Evolutionary conservation across 2,797 vertebrate genomes (phyloP).

Genomic region (Huso huso): DNA sequence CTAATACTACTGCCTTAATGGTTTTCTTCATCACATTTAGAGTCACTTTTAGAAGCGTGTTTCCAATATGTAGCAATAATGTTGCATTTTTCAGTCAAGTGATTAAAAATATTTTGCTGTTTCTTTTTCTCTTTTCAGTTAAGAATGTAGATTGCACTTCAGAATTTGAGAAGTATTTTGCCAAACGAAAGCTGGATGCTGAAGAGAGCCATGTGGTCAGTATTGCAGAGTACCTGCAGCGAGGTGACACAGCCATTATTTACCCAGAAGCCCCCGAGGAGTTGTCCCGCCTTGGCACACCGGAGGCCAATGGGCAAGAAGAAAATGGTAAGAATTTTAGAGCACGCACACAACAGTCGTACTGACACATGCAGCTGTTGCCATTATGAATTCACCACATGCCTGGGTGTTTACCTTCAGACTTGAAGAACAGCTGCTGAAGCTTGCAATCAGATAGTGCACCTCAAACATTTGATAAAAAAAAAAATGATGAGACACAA

Average conservation of each 20-base stretch:
- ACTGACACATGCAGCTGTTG: slow-evolving; percentile 90
- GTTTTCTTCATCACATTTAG: slow-evolving; percentile 51
- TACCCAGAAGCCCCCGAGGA: slow-evolving; percentile 98
- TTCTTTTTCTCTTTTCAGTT: slow-evolving; percentile 50
- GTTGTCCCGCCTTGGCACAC: slow-evolving; percentile 92
- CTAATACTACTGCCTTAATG: slow-evolving; percentile 49
- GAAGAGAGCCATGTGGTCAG: slow-evolving; percentile 87
- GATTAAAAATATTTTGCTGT: slow-evolving; percentile 37
- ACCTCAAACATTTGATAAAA: slow-evolving; percentile 25
- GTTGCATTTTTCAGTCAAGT: slow-evolving; percentile 42
- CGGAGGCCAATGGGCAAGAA: slow-evolving; percentile 90
- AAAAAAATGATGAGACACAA: slow-evolving; percentile 35
- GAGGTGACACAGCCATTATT: slow-evolving; percentile 97
- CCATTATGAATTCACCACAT: slow-evolving; percentile 89
- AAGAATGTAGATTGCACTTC: slow-evolving; percentile 92
- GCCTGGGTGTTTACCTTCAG: slow-evolving; percentile 95
- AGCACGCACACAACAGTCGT: slow-evolving; percentile 63
- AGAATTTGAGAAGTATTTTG: slow-evolving; percentile 93
- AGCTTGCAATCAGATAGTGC: slow-evolving; percentile 76
- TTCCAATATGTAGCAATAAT: slow-evolving; percentile 15
- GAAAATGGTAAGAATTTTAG: slow-evolving; percentile 79
- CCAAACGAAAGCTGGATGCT: slow-evolving; percentile 91
- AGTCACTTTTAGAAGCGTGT: slow-evolving; percentile 31
- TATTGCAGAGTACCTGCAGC: slow-evolving; percentile 96
- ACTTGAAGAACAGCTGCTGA: slow-evolving; percentile 86